Conservation (phyloP, 2,113 vertebrate genomes). For the Stictonetta naevosa region DNA sequence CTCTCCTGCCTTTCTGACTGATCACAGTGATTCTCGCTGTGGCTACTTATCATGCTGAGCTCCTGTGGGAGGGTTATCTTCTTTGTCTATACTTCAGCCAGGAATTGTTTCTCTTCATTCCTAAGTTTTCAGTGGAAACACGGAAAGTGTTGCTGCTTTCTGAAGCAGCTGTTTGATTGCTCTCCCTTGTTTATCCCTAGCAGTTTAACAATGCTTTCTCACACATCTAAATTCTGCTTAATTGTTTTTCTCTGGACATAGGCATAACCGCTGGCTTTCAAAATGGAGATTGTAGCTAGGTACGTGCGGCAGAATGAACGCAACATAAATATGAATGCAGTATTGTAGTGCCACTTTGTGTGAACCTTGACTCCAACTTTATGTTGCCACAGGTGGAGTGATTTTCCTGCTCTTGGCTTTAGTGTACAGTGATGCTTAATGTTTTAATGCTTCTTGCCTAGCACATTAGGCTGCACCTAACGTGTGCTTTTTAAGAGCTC, state of each 20-base stretch:
- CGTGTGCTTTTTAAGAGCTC: not conserved
- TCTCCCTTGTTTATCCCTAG: not conserved
- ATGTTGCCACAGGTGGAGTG: not conserved
- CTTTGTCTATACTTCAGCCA: slow-evolving; percentile 72
- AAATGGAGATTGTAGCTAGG: not conserved
- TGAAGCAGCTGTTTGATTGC: not conserved
- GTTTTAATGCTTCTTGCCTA: not conserved
- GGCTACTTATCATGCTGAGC: slow-evolving; percentile 76
- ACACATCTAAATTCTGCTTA: not conserved
- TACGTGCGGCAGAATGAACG: not conserved
- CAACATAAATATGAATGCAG: not conserved
- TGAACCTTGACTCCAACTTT: not conserved
- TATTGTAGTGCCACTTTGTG: not conserved
- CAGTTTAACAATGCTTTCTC: not conserved
- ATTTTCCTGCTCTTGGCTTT: not conserved
- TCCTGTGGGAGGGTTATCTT: slow-evolving; percentile 70
- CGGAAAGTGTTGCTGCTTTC: not conserved
- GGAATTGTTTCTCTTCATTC: slow-evolving; percentile 33
- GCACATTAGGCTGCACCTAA: not conserved
- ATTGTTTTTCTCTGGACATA: not conserved
- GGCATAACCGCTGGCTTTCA: not conserved
- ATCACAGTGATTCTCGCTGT: slow-evolving; percentile 77
- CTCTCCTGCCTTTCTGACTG: slow-evolving; percentile 95
- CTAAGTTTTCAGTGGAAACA: not conserved
- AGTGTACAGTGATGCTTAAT: not conserved